phyloP scores from a whole-genome alignment of 2,888 invertebrate species.

The Sinopyrophorus schimmeli region DNA sequence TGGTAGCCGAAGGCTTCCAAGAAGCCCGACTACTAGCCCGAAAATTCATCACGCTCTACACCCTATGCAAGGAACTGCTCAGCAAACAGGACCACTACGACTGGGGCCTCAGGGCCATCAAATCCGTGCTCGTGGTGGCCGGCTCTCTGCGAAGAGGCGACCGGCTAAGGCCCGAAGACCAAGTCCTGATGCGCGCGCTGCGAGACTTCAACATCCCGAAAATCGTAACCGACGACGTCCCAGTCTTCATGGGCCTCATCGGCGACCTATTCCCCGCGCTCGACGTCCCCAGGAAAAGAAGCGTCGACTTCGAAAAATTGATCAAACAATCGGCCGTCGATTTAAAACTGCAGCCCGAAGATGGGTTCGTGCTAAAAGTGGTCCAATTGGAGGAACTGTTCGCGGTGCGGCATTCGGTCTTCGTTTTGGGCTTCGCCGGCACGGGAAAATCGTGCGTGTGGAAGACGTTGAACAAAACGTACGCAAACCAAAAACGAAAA shows the following conservation, averaged over 20 bases:
- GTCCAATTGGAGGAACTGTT: slow-evolving; percentile 92
- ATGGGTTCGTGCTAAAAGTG: slow-evolving; percentile 83
- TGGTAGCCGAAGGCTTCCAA: slow-evolving; percentile 93
- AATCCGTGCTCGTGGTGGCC: slow-evolving; percentile 93
- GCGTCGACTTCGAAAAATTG: slow-evolving; percentile 80
- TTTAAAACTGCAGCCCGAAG: slow-evolving; percentile 86
- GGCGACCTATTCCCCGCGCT: slow-evolving; percentile 91
- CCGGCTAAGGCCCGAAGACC: slow-evolving; percentile 80
- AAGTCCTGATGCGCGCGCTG: slow-evolving; percentile 90
- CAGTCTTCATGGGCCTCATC: slow-evolving; percentile 92
- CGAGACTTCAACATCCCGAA: slow-evolving; percentile 95
- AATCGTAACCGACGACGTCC: slow-evolving; percentile 89
- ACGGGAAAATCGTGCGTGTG: slow-evolving; percentile 93
- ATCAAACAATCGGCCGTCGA: slow-evolving; percentile 78
- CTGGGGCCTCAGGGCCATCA: slow-evolving; percentile 94
- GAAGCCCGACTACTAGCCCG: slow-evolving; percentile 87
- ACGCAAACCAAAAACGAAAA: slow-evolving; percentile 77
- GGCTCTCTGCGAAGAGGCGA: slow-evolving; percentile 85
- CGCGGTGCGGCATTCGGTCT: slow-evolving; percentile 90
- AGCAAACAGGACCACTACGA: slow-evolving; percentile 97
- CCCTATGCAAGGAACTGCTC: slow-evolving; percentile 83
- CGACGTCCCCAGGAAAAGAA: slow-evolving; percentile 87
- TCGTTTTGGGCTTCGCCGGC: slow-evolving; percentile 74
- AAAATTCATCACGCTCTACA: slow-evolving; percentile 93
- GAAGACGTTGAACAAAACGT: slow-evolving; percentile 85